Evolutionary conservation across 1,140 invertebrate genomes (phyloP), one percentile per base, ranked within the genome.

Genomic region (Neomicropteryx cornuta): DNA sequence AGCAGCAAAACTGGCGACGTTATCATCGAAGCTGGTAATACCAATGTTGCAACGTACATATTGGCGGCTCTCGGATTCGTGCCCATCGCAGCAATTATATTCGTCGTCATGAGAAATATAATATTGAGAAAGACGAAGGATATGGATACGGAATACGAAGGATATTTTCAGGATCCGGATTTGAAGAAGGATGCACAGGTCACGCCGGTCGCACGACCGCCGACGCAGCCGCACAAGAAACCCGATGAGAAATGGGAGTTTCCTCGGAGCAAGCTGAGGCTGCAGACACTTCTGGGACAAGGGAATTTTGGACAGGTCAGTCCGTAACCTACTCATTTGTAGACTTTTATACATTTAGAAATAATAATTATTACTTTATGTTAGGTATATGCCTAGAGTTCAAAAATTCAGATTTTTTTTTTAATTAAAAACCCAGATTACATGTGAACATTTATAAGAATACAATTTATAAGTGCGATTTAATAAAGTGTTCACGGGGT

Each of bases 221-320:
- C 71, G 19, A 17, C 64, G 14, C 63, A 71, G 13, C 52, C 68
- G 14, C 66, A 66, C 11, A 64, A 66, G 5, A 72, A 73, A 48
- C 70, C 72, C 11, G 61, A 71, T 33, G 58, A 68, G 17, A 72
- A 72, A 50, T 87, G 83, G 77, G 84, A 87, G 51, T 83, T 88
- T 46, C 77, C 84, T 3, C 67, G 82, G 50, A 77, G 77, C 45
- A 82, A 83, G 52, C 63, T 90, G n/a, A 69, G 81, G 24, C 60
- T 87, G 20, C 82, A 87, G 50, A 85, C 82, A 22, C 66, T 87
- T 20, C 60, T 89, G 5, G 86, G 85, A 5, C 78, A 85, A 62
- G 85, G 85, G 21, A 87, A 88, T 56, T 89, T 90, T 56, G 85
- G 86, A 19, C 80, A 83, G 69, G 81, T 83, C 58, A 44, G 36